phyloP scores from a whole-genome alignment of 64 coral and sea anemone genomes.

The Pocillopora damicornis region DNA sequence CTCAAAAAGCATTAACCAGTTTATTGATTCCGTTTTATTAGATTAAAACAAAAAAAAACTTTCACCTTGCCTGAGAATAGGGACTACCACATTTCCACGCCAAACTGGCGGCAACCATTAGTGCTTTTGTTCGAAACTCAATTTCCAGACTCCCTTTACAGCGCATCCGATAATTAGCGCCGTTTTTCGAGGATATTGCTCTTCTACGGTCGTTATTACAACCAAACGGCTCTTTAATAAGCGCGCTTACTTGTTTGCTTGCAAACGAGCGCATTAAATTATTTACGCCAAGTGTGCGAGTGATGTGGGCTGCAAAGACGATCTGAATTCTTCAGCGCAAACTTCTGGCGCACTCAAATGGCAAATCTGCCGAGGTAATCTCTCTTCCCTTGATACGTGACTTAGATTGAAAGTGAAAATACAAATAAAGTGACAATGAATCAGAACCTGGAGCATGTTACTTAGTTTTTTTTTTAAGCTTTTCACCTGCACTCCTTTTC shows the following conservation, averaged over 20 bases:
- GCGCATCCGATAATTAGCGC: slow-evolving; percentile 17
- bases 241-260: slow-evolving; percentile 1
- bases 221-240: slow-evolving; percentile 10
- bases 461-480: neutral
- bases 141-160: slow-evolving; percentile 8
- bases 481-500: slow-evolving; percentile 2
- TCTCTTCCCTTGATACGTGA: neutral
- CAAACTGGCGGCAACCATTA: neutral
- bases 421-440: slow-evolving; percentile 17
- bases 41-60: neutral
- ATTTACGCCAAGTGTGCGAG: neutral
- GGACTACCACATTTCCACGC: neutral
- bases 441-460: neutral
- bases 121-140: neutral
- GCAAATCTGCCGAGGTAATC: neutral
- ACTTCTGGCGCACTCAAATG: neutral
- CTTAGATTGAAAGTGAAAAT: neutral
- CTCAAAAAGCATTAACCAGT: neutral
- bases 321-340: neutral
- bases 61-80: neutral
- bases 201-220: slow-evolving; percentile 18
- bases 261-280: slow-evolving; percentile 33
- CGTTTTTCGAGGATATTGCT: slow-evolving; percentile 25
- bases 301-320: neutral
- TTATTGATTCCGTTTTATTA: slow-evolving; percentile 1